Evolutionary conservation across 2,113 vertebrate species (phyloP), one percentile per base, ranked within the genome.

Genomic region (Chlamydotis undulata): DNA sequence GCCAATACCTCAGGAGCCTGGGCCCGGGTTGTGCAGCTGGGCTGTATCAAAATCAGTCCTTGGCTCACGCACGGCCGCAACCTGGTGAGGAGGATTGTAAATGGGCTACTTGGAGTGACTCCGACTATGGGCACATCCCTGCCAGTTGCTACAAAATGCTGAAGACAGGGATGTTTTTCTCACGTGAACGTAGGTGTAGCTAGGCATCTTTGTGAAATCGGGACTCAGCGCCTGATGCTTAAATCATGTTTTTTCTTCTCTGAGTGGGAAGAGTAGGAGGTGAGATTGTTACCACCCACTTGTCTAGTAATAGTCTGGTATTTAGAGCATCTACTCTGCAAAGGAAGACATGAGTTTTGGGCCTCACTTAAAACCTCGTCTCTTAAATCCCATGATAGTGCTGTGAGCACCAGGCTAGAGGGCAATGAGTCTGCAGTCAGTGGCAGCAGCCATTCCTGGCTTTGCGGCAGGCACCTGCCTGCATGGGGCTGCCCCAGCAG

Each of bases 1-100:
- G 81, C 23, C 0, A 0, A 10, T 12, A 16, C 24, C 52, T 89
- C 41, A 35, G 55, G 26, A 78, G 19, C 47, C 69, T 35, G 23
- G 87, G 37, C 47, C 19, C 1, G 1, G 13, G 14, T 15, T 55
- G 29, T 50, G 56, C 19, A 67, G 60, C 28, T 67, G 68, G 35
- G 25, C n/a, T 67, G 47, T 4, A 13, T 21, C 45, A 68, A 63
- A 78, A 55, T 19, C 28, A 67, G 52, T n/a, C 41, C 64, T 67
- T 3, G 6, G 50, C 63, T 83, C 59, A 37, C 1, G 1, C 1
- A 0, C 0, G 6, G 35, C 50, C 7, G 1, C 45, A 56, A 0
- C 35, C 21, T 49, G 39, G 45, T 10, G 15, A 77, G 23, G 22
- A 49, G 9, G 13, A n/a, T 19, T 39, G 26, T 26, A 43, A 43